Conservation (phyloP, 2,797 vertebrate species). For the Neopelma chrysocephalum region DNA sequence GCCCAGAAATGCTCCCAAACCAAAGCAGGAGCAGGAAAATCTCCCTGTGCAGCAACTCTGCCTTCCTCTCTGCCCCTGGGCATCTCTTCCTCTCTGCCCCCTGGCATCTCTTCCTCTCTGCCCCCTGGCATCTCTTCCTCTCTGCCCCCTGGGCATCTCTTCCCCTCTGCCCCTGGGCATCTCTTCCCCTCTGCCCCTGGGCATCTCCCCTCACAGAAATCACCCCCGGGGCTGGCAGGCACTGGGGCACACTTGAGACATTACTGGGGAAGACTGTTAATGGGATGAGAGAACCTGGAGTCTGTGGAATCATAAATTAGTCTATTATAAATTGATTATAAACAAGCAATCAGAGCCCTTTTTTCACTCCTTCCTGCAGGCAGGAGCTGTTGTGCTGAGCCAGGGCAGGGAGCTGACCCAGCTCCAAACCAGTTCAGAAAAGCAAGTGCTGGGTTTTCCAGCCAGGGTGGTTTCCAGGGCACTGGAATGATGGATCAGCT, state of each 20-base stretch:
- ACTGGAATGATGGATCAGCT: no score
- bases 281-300: no score
- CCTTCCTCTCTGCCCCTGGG: not conserved
- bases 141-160: not conserved
- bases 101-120: not conserved
- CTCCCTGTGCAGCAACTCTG: not conserved
- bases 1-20: not conserved
- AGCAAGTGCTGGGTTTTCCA: no score
- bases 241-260: not conserved
- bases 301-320: no score
- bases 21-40: not conserved
- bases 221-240: not conserved
- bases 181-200: not conserved
- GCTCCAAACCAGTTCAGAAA: no score
- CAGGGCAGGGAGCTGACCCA: no score
- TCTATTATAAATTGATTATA: no score
- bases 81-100: not conserved
- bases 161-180: not conserved
- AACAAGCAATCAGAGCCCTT: no score
- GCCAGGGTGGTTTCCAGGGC: no score
- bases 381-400: no score
- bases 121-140: not conserved
- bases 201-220: not conserved
- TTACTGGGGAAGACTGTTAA: not conserved
- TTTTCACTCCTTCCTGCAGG: no score